These are phyloP conservation scores for Drosophila nebulosa DNA, from an alignment of 1,140 invertebrate species.

Conservation along the genomic window DNA sequence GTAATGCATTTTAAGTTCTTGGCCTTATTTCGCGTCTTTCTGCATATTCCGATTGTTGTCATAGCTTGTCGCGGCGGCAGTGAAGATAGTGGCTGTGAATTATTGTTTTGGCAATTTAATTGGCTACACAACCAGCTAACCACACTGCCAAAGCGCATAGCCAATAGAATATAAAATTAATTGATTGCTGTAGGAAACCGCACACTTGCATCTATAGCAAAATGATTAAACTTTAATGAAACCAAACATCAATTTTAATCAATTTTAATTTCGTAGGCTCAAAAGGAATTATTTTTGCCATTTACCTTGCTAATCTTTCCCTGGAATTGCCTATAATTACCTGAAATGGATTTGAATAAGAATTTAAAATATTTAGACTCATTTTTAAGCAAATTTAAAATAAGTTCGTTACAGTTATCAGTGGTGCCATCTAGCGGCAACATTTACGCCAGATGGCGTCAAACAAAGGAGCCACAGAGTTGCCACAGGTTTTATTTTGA, in stretches of 20 bases:
- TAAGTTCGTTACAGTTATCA: not conserved
- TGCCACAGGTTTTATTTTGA: not conserved
- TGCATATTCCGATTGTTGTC: constrained; percentile 32
- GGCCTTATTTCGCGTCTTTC: not conserved
- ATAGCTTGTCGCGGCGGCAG: constrained; percentile 88
- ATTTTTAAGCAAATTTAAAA: not conserved
- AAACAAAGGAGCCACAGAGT: not conserved
- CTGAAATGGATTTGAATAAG: not conserved
- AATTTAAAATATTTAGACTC: not conserved
- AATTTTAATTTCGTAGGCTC: not conserved
- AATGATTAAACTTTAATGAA: not conserved
- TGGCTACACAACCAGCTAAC: constrained; percentile 97
- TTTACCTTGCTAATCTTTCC: not conserved
- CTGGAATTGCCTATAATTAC: not conserved
- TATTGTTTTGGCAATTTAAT: constrained; percentile 51
- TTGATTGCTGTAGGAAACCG: not conserved
- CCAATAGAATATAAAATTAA: constrained; percentile 57
- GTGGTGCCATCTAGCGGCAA: not conserved
- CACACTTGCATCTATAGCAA: not conserved
- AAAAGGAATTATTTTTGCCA: not conserved
- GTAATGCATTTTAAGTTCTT: too few species aligned
- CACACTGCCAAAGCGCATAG: constrained; percentile 95
- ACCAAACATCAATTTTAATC: not conserved
- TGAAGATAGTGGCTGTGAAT: constrained; percentile 97
- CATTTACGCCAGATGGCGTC: not conserved